These are phyloP conservation scores for Sus scrofa DNA, from an alignment of 2,113 vertebrate species.

Conservation along the genomic window T2T-Sscrofa CM000821.6:80961501-80962000, in stretches of 20 bases:
- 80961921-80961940: background rate
- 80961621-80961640: background rate
- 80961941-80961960: slow-evolving; percentile 61
- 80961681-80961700: background rate
- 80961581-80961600: background rate
- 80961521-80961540: background rate
- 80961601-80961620: background rate
- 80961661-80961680: background rate
- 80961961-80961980: slow-evolving; percentile 67
- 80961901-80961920: slow-evolving; percentile 68
- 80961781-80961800: slow-evolving; percentile 55
- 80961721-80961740: slow-evolving; percentile 54
- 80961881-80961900: slow-evolving; percentile 38
- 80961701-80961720: slow-evolving; percentile 28
- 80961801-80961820: slow-evolving; percentile 39
- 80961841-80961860: background rate
- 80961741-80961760: slow-evolving; percentile 80
- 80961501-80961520: background rate
- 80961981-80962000: slow-evolving; percentile 88
- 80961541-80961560: background rate
- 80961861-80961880: slow-evolving; percentile 54
- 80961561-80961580: background rate
- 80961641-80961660: slow-evolving; percentile 71
- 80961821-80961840: slow-evolving; percentile 71
- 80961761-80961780: slow-evolving; percentile 29